Evolutionary conservation across 1,140 invertebrate genomes (phyloP).

Genomic region (Aphaenogaster rudis): DNA sequence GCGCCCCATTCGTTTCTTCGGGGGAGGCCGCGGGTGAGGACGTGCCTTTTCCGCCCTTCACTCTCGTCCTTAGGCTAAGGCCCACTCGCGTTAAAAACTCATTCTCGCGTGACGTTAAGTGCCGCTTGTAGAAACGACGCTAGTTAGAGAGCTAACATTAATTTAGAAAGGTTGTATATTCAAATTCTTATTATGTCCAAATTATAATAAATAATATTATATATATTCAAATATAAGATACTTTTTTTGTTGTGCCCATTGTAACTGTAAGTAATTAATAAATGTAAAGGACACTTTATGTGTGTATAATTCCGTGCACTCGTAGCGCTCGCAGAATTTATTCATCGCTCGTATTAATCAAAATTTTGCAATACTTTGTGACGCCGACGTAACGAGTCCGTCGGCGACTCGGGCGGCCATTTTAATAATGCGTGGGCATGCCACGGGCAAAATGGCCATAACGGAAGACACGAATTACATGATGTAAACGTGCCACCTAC

Average conservation of each 20-base stretch:
- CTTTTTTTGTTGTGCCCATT: not conserved
- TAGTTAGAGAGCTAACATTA: not conserved
- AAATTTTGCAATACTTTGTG: conserved; percentile 25
- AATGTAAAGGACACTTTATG: not conserved
- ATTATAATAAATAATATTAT: no score
- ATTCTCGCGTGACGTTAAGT: not conserved
- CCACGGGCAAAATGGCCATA: conserved; percentile 75
- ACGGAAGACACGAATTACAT: conserved; percentile 79
- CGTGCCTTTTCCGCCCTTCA: conserved; percentile 72
- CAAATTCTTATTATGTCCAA: no score
- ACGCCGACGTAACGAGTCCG: conserved; percentile 38
- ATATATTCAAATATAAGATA: not conserved
- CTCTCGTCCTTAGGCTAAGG: conserved; percentile 55
- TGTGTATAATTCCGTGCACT: not conserved
- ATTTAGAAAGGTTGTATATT: not conserved
- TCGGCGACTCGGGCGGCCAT: conserved; percentile 50
- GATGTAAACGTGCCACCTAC: conserved; percentile 81
- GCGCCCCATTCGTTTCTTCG: conserved; percentile 74
- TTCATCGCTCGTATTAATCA: conserved; percentile 38
- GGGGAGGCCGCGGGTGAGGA: conserved; percentile 71
- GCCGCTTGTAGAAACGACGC: not conserved
- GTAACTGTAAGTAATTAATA: not conserved
- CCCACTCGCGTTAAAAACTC: conserved; percentile 25
- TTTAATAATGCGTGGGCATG: conserved; percentile 77
- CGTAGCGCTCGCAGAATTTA: not conserved